Evolutionary conservation across 1,140 invertebrate species (phyloP).

Genomic region (Drosophila santomea): DNA sequence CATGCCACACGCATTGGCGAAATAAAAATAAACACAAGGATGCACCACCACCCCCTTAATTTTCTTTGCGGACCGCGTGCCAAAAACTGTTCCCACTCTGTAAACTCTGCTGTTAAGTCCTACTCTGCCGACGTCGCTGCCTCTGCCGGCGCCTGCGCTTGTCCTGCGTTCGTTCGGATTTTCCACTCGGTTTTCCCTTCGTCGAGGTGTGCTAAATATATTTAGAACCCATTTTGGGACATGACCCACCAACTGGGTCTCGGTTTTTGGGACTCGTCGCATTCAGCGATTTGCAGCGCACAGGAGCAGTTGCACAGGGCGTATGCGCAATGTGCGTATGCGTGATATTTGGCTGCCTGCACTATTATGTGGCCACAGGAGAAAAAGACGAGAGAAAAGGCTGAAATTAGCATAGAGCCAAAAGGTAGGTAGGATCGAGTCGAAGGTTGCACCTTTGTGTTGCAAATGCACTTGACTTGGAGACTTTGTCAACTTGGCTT

Average conservation of each 20-base stretch:
- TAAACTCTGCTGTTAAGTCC: conserved; percentile 42
- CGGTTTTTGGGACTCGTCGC: conserved; percentile 7
- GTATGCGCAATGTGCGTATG: conserved; percentile 36
- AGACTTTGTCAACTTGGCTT: conserved; percentile 22
- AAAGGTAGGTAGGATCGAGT: conserved; percentile 18
- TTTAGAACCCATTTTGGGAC: conserved; percentile 42
- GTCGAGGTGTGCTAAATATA: conserved; percentile 4
- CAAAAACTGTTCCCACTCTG: conserved; percentile 55
- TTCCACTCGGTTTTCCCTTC: not conserved
- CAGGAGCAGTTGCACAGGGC: conserved; percentile 30
- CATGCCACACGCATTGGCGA: conserved; percentile 61
- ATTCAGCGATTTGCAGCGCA: conserved; percentile 53
- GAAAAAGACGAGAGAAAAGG: conserved; percentile 52
- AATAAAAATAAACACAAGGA: conserved; percentile 51
- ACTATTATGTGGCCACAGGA: too few species aligned
- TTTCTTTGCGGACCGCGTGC: not conserved
- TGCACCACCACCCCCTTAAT: not conserved
- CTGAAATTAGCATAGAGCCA: conserved; percentile 43
- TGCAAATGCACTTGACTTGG: conserved; percentile 29
- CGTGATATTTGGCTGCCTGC: too few species aligned
- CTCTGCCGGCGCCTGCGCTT: conserved; percentile 52
- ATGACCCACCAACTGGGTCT: conserved; percentile 10
- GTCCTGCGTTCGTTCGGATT: not conserved
- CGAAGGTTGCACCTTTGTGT: not conserved
- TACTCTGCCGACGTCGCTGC: conserved; percentile 33